Conservation (phyloP, 2,888 invertebrate species). For the Baronia brevicornis region DNA sequence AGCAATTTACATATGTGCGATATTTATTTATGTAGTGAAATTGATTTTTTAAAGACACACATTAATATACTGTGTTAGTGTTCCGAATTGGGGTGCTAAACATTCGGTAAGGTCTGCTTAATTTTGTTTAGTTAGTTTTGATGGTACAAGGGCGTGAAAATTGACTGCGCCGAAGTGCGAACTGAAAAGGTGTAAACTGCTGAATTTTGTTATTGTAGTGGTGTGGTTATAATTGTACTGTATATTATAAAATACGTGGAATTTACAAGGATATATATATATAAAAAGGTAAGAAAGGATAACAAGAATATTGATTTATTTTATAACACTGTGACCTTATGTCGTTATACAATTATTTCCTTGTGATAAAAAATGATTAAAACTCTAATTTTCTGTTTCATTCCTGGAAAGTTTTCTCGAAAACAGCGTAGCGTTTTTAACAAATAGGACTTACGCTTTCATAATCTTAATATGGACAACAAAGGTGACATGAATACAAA, state of each 20-base stretch:
- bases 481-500: no score
- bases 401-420: no score
- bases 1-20: slow-evolving; percentile 11
- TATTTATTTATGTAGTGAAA: slow-evolving; percentile 26
- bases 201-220: slow-evolving; percentile 32
- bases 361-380: no score
- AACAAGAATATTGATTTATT: background rate
- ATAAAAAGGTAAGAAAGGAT: slow-evolving; percentile 7
- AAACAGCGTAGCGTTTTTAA: no score
- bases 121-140: slow-evolving; percentile 45
- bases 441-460: no score
- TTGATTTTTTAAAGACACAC: slow-evolving; percentile 29
- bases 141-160: slow-evolving; percentile 63
- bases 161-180: slow-evolving; percentile 60
- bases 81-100: slow-evolving; percentile 62
- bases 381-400: no score
- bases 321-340: no score
- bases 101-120: slow-evolving; percentile 53
- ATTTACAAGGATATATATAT: slow-evolving; percentile 1
- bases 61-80: slow-evolving; percentile 33
- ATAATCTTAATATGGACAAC: no score
- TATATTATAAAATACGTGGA: slow-evolving; percentile 14
- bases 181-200: slow-evolving; percentile 52
- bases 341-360: no score
- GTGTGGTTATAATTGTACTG: slow-evolving; percentile 24